phyloP scores from a whole-genome alignment of 35 echinoderm and acorn worm species.

The Apostichopus parvimensis region DNA sequence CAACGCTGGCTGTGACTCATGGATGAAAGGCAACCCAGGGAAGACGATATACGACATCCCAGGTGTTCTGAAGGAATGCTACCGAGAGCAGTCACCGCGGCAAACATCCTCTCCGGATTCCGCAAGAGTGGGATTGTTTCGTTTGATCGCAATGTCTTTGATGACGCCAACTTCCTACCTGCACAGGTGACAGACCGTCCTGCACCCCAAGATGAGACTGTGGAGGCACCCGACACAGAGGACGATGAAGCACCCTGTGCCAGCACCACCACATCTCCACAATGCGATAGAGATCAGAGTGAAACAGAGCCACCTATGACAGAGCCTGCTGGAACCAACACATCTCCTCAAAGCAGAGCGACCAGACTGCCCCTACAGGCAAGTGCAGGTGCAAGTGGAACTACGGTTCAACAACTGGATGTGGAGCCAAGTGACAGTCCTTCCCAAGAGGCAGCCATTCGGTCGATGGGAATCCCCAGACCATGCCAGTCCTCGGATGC shows the following conservation, averaged over 20 bases:
- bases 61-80: constrained; percentile 3
- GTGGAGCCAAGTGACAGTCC: neutral
- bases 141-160: neutral
- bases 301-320: too few species aligned
- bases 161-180: neutral
- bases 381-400: too few species aligned
- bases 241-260: neutral
- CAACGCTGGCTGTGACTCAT: neutral
- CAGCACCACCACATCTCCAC: neutral
- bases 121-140: neutral
- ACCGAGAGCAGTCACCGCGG: neutral
- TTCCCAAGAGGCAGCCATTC: neutral
- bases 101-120: neutral
- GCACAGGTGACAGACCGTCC: neutral
- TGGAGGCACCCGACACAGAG: neutral
- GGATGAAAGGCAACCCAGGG: constrained; percentile 45
- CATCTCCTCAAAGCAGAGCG: too few species aligned
- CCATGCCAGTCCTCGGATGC: neutral
- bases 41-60: constrained; percentile 35
- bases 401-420: neutral
- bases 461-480: neutral
- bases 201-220: neutral
- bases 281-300: too few species aligned
- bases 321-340: too few species aligned
- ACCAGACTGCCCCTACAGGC: too few species aligned